Percentiles rank a stretch among this genome's conserved stretches.
Conservation (phyloP, 2,888 invertebrate species). For the Mellilla xanthometata region DNA sequence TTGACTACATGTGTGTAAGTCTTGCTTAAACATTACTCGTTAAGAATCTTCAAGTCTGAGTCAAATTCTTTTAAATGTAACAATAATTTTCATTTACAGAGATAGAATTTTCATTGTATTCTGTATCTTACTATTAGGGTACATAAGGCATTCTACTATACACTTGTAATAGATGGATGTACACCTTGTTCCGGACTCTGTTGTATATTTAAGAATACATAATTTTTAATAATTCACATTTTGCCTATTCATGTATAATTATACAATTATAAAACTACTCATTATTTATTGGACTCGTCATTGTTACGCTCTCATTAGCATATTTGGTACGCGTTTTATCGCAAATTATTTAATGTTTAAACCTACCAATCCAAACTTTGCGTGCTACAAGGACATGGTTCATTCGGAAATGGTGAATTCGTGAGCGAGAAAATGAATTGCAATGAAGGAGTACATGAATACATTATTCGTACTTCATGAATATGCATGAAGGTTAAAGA, state of each 20-base stretch:
- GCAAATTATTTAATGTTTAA: too few species aligned
- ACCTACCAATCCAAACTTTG: too few species aligned
- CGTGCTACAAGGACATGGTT: neutral
- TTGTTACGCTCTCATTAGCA: slow-evolving; percentile 14
- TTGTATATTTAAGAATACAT: slow-evolving; percentile 71
- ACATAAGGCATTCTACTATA: slow-evolving; percentile 28
- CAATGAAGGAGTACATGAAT: neutral
- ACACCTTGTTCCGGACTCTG: slow-evolving; percentile 57
- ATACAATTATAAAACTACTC: slow-evolving; percentile 73
- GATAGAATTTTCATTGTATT: slow-evolving; percentile 28
- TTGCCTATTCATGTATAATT: slow-evolving; percentile 80
- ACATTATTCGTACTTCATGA: neutral
- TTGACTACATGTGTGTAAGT: slow-evolving; percentile 18
- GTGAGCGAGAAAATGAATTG: neutral
- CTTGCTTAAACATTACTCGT: slow-evolving; percentile 26
- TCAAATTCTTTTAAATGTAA: slow-evolving; percentile 43
- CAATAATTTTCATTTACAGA: slow-evolving; percentile 39
- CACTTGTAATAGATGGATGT: slow-evolving; percentile 59
- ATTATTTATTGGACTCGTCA: slow-evolving; percentile 55
- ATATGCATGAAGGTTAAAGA: neutral
- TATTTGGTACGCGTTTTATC: too few species aligned
- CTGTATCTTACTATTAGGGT: slow-evolving; percentile 26
- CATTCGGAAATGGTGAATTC: neutral
- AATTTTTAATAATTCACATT: slow-evolving; percentile 77
- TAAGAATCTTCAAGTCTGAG: slow-evolving; percentile 57